phyloP scores from a whole-genome alignment of 1,140 invertebrate species.

The Apis florea region DNA sequence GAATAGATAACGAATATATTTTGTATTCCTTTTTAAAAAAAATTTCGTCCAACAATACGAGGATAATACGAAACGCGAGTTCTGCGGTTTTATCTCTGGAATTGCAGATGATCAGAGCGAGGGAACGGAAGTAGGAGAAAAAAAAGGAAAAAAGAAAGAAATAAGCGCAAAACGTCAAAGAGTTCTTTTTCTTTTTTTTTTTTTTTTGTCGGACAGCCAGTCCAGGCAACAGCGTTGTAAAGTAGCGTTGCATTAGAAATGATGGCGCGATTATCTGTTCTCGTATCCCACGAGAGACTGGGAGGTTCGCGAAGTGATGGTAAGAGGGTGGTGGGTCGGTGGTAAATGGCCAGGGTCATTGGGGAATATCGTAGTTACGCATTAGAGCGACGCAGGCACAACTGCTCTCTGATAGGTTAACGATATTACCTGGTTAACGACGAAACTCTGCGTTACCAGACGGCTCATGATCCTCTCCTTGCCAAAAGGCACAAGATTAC shows the following conservation, averaged over 20 bases:
- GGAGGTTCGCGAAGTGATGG: slow-evolving; percentile 60
- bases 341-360: slow-evolving; percentile 69
- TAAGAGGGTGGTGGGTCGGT: slow-evolving; percentile 54
- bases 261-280: slow-evolving; percentile 67
- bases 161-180: neutral
- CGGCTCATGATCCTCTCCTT: slow-evolving; percentile 36
- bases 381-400: slow-evolving; percentile 65
- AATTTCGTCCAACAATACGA: neutral
- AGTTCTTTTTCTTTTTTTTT: neutral
- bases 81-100: neutral
- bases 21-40: no score
- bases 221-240: neutral
- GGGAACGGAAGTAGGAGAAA: neutral
- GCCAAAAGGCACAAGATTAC: slow-evolving; percentile 54
- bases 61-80: neutral
- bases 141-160: neutral
- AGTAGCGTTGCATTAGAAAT: slow-evolving; percentile 60
- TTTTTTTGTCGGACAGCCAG: neutral
- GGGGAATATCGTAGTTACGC: slow-evolving; percentile 70
- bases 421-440: slow-evolving; percentile 68
- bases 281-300: slow-evolving; percentile 54
- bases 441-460: slow-evolving; percentile 59
- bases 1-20: no score
- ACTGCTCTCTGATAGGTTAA: slow-evolving; percentile 72
- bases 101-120: neutral